Evolutionary conservation across 1,140 invertebrate species (phyloP).

Genomic region (Vanessa atalanta): DNA sequence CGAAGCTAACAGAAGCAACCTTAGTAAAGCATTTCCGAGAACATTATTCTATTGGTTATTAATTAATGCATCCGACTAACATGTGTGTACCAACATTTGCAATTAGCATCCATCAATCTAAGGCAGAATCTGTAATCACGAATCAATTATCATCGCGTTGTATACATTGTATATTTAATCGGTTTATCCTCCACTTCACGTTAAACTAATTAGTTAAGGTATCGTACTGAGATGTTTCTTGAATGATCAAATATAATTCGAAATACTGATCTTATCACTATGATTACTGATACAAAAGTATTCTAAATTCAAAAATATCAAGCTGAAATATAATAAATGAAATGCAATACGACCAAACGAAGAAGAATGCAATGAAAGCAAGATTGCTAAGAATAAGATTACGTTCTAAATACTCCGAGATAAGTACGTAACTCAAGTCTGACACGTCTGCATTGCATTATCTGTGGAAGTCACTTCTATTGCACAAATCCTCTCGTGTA

Average conservation of each 20-base stretch:
- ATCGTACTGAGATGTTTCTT: constrained; percentile 37
- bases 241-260: neutral
- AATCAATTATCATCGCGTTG: constrained; percentile 55
- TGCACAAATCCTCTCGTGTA: constrained; percentile 20
- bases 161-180: constrained; percentile 63
- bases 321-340: too few species aligned
- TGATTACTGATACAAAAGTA: too few species aligned
- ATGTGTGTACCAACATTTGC: constrained; percentile 34
- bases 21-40: neutral
- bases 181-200: constrained; percentile 53
- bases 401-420: constrained; percentile 14
- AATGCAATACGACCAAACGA: too few species aligned
- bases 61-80: constrained; percentile 32
- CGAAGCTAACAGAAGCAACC: neutral
- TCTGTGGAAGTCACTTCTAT: constrained; percentile 29
- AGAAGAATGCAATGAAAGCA: neutral
- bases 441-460: constrained; percentile 19
- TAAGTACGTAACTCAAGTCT: constrained; percentile 12
- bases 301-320: too few species aligned
- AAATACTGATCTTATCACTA: neutral
- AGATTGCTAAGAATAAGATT: neutral
- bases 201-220: constrained; percentile 59
- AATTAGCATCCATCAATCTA: constrained; percentile 38
- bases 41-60: constrained; percentile 30
- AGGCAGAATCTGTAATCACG: constrained; percentile 40